Base-by-base conservation (phyloP, 2,113 vertebrate species). In the Ophthalmolycus amberensis region DNA sequence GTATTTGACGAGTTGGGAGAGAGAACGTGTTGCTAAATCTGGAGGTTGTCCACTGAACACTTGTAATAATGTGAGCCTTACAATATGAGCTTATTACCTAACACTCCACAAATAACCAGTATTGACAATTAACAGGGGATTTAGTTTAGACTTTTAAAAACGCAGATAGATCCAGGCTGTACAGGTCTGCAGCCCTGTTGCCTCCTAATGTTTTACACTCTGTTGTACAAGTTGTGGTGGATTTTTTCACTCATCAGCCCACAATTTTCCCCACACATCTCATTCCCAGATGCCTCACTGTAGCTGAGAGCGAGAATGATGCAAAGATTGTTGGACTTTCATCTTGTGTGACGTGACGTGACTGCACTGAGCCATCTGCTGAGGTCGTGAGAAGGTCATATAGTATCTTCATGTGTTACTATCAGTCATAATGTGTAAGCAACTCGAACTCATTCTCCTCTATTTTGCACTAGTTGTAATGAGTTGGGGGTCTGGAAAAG, bases 281-380 rank as follows among this genome's bases (percentile, higher is more conserved):
- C 76, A 82, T 89, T 85, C 86, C 74, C 46, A 46, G 74, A 80
- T 77, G 72, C 75, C 72, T 88, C 81, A 75, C 76, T 72, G 84
- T 37, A 78, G 89, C 83, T 75, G 73, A 85, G 72, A 85, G 85
- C 71, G 46, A 75, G 85, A 90, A 85, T 87, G 91, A 92, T 90
- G 90, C 89, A 92, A 92, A 90, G 88, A 75, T 89, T 91, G 87
- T 78, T 89, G 62, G 81, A 89, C 89, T 90, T 90, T 92, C 84
- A 89, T 92, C 81, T 84, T 48, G 10, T 32, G 48, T 80, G 79
- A 90, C 44, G 84, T 89, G 91, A 90, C 80, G 58, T 59, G 85
- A 88, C 79, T 84, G 75, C 88, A 62, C 42, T 6, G 8, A 67
- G 63, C 56, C 50, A 14, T 65, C 76, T 48, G 68, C 77, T 25